Evolutionary conservation across 1,140 invertebrate species (phyloP).

Genomic region (Orchesella cincta): DNA sequence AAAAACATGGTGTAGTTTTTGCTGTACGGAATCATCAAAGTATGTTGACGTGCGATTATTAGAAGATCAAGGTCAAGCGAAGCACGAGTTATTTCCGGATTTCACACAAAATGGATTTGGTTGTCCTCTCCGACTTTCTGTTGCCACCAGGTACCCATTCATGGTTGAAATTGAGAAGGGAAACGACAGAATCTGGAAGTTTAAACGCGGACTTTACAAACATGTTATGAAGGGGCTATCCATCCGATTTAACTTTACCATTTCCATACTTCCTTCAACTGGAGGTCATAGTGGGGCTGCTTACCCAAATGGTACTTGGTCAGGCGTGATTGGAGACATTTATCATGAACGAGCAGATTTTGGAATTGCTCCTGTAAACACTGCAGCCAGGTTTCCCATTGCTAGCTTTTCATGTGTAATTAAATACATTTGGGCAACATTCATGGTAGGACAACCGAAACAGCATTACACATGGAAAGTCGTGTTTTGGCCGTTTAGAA

Average conservation of each 20-base stretch:
- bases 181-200: not conserved
- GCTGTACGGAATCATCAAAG: too few relatives aligned
- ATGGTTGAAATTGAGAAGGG: not conserved
- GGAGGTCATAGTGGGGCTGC: not conserved
- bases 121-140: not conserved
- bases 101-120: not conserved
- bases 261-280: not conserved
- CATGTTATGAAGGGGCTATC: not conserved
- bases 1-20: too few relatives aligned
- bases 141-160: not conserved
- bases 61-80: too few relatives aligned
- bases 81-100: constrained; percentile 1
- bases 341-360: not conserved
- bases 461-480: constrained; percentile 1
- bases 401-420: not conserved
- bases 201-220: constrained; percentile 4
- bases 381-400: not conserved
- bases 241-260: not conserved
- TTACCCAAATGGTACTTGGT: constrained; percentile 15
- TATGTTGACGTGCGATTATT: too few relatives aligned
- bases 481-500: not conserved
- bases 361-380: not conserved
- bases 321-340: constrained; percentile 22
- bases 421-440: not conserved
- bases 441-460: constrained; percentile 4